Conservation (phyloP, 2,888 invertebrate species). For the Andrena minutula region DNA sequence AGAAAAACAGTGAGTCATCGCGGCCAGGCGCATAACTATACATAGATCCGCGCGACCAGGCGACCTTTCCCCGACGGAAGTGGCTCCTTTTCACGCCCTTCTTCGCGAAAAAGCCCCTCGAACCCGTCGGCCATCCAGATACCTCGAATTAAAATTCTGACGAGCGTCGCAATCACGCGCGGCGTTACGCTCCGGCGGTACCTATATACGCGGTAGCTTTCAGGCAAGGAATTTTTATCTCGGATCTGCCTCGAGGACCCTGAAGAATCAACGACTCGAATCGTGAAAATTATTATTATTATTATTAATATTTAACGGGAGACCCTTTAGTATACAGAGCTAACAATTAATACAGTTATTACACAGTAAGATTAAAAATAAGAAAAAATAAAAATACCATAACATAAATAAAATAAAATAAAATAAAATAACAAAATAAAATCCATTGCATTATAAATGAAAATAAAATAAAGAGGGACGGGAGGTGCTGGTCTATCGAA, state of each 20-base stretch:
- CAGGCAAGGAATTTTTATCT: not conserved
- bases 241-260: not conserved
- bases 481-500: not conserved
- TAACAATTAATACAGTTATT: no score
- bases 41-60: not conserved
- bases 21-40: conserved; percentile 9
- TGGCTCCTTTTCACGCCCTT: not conserved
- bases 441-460: no score
- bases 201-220: not conserved
- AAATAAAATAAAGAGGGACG: not conserved
- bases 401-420: no score
- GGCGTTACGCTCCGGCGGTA: not conserved
- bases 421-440: no score
- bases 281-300: no score
- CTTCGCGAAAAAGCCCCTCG: not conserved
- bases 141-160: conserved; percentile 12
- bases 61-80: not conserved
- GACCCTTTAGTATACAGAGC: no score
- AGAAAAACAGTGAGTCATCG: conserved; percentile 35
- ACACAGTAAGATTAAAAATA: no score
- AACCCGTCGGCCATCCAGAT: conserved; percentile 6
- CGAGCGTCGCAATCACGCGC: not conserved
- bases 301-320: no score
- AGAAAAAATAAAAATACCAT: no score
- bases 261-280: not conserved